These are phyloP conservation scores for Altica lythri DNA, from an alignment of 2,888 invertebrate genomes.

Conservation along the genomic window DNA sequence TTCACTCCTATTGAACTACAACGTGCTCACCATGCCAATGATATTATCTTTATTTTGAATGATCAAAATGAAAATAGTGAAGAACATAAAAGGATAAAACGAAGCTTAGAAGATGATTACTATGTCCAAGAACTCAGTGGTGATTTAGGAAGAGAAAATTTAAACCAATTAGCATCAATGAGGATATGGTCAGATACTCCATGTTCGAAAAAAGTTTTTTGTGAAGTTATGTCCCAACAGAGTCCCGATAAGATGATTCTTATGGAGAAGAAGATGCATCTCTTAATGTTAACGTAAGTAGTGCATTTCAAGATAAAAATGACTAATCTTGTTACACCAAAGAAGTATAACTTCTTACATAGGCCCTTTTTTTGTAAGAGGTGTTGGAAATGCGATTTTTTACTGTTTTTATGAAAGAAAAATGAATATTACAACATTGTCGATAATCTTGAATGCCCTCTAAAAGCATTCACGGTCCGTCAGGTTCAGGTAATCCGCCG, in stretches of 20 bases:
- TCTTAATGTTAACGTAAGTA: constrained; percentile 74
- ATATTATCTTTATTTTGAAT: constrained; percentile 50
- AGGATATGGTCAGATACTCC: constrained; percentile 74
- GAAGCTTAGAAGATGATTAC: constrained; percentile 53
- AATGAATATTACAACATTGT: not conserved
- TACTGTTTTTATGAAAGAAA: not conserved
- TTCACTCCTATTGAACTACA: constrained; percentile 55
- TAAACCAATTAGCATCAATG: constrained; percentile 47
- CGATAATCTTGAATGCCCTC: not conserved
- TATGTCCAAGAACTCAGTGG: constrained; percentile 51
- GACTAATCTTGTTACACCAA: not conserved
- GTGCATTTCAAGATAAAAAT: not conserved
- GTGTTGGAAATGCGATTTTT: too few species aligned
- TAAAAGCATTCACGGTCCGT: not conserved
- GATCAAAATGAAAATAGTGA: constrained; percentile 35
- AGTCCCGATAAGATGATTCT: constrained; percentile 70
- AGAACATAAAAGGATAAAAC: constrained; percentile 49
- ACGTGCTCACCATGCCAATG: constrained; percentile 42
- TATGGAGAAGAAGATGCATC: constrained; percentile 83
- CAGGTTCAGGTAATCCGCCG: not conserved
- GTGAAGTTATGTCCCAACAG: constrained; percentile 73
- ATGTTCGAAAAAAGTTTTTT: constrained; percentile 78
- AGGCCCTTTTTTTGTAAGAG: not conserved
- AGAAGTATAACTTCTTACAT: too few species aligned
- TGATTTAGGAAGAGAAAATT: constrained; percentile 47